Conservation (phyloP, 2,797 vertebrate genomes). For the Pteropus rufus region DNA sequence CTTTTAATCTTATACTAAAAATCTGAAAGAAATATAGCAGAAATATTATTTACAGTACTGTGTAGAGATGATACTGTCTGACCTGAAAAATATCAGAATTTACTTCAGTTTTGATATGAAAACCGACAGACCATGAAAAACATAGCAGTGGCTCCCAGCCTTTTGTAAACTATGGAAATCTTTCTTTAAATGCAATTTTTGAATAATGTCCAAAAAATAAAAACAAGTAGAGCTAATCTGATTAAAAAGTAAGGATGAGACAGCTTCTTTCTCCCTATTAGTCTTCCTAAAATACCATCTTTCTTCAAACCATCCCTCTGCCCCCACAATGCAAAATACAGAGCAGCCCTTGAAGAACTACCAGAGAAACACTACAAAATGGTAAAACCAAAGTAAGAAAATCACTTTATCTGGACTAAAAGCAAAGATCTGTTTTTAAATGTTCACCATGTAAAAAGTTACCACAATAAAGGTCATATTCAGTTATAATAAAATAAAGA, state of each 20-base stretch:
- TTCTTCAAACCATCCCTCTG: not conserved
- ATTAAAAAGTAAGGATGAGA: not conserved
- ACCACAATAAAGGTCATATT: not conserved
- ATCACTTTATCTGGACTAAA: not conserved
- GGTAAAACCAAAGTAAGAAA: not conserved
- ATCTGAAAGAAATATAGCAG: not conserved
- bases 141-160: not conserved
- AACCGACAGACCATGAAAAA: slow-evolving; percentile 9
- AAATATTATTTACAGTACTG: not conserved
- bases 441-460: not conserved
- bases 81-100: not conserved
- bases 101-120: not conserved
- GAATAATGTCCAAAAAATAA: not conserved
- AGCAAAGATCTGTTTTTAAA: not conserved
- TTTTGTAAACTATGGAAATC: not conserved
- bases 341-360: not conserved
- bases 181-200: not conserved
- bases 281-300: not conserved
- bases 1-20: not conserved
- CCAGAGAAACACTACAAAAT: not conserved
- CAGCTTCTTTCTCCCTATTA: not conserved
- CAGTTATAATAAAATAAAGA: not conserved
- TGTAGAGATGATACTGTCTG: not conserved
- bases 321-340: not conserved
- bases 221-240: not conserved